These are phyloP conservation scores for Entomyzon cyanotis DNA, from an alignment of 2,113 vertebrate species.

Conservation along the genomic window DNA sequence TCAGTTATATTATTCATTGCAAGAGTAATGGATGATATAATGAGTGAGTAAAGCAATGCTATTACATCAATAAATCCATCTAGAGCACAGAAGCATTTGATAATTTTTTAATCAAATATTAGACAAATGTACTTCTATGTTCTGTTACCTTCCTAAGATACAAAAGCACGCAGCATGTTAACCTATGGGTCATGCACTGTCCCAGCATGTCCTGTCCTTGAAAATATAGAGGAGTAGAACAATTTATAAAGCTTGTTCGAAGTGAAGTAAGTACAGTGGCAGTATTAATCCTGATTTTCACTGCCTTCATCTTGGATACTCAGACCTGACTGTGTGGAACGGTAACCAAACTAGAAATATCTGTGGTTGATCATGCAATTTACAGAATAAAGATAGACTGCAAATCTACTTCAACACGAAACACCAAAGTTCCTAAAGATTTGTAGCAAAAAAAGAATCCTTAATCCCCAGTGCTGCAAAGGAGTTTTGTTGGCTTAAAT, in stretches of 20 bases:
- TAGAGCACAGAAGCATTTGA: not conserved
- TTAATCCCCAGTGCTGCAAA: conserved; percentile 13
- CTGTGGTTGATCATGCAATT: not conserved
- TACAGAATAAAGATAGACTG: not conserved
- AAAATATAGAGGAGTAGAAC: not conserved
- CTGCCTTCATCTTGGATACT: not conserved
- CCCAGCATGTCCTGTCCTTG: not conserved
- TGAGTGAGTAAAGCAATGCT: not conserved
- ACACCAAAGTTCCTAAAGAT: not conserved
- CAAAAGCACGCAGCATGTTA: fast-evolving
- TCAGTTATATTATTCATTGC: not conserved
- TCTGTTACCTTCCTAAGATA: not conserved
- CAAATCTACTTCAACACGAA: not conserved
- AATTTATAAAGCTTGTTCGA: not conserved
- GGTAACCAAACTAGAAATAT: not conserved
- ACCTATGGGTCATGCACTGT: not conserved
- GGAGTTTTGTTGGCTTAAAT: not conserved
- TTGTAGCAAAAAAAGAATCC: not conserved
- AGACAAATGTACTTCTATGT: not conserved
- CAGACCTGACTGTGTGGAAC: not conserved
- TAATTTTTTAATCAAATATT: not conserved
- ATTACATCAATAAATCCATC: not conserved
- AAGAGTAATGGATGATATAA: not conserved
- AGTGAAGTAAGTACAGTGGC: not conserved
- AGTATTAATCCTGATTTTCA: not conserved